phyloP scores from a whole-genome alignment of 2,113 vertebrate species.

The Meriones unguiculatus region DNA sequence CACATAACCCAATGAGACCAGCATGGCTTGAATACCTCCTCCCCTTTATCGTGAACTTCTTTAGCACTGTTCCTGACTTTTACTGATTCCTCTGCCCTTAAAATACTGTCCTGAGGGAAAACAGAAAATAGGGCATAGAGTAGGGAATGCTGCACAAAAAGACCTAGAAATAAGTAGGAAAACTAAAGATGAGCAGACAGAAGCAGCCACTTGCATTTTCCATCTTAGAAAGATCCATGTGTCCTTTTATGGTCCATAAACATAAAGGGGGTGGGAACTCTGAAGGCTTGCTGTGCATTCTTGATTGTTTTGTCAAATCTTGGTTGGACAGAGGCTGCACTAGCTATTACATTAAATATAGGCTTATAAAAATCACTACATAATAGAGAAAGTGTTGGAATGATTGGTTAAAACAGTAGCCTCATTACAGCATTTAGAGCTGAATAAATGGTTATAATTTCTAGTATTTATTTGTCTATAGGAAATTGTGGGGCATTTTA shows the following conservation, averaged over 20 bases:
- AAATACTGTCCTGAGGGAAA: background rate
- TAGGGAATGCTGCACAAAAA: fast-evolving
- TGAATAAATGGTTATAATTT: background rate
- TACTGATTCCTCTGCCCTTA: background rate
- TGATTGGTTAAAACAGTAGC: background rate
- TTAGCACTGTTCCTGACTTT: background rate
- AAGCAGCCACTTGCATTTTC: background rate
- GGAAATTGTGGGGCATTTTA: background rate
- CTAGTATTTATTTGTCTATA: conserved; percentile 9
- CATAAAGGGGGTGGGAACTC: background rate
- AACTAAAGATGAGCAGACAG: fast-evolving
- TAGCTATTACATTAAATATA: background rate
- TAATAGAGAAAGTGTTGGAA: background rate
- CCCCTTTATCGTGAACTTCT: background rate
- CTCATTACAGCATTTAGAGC: background rate
- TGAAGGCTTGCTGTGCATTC: background rate
- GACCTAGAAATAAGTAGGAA: fast-evolving
- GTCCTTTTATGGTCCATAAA: background rate
- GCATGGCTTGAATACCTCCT: background rate
- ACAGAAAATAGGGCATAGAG: fast-evolving
- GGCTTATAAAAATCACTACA: background rate
- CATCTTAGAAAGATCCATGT: background rate
- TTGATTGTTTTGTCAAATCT: background rate
- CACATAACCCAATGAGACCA: too few species aligned
- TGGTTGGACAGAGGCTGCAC: background rate